These are phyloP conservation scores for Halocaridina rubra DNA, from an alignment of 2,888 invertebrate genomes.

Conservation along the genomic window DNA sequence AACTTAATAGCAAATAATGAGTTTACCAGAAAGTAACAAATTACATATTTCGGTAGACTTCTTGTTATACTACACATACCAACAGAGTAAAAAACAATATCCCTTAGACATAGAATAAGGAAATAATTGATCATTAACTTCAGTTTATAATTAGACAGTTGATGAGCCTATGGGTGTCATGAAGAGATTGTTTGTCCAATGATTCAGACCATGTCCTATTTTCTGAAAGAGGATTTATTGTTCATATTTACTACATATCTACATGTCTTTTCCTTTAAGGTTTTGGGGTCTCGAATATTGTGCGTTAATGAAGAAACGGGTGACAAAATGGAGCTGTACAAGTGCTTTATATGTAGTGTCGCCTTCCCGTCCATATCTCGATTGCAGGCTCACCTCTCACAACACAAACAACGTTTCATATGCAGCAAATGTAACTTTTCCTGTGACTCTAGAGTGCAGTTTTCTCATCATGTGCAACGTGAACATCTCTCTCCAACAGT, in stretches of 20 bases:
- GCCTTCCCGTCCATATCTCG: slow-evolving; percentile 50
- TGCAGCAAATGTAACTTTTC: slow-evolving; percentile 56
- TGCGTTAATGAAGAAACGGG: slow-evolving; percentile 56
- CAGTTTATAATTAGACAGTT: not conserved
- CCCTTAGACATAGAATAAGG: too few relatives aligned
- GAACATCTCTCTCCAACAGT: slow-evolving; percentile 40
- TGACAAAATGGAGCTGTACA: slow-evolving; percentile 58
- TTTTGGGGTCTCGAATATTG: slow-evolving; percentile 48
- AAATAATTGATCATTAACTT: not conserved
- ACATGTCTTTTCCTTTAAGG: too few relatives aligned
- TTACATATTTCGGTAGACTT: too few relatives aligned
- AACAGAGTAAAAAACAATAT: too few relatives aligned
- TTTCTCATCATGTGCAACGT: slow-evolving; percentile 54
- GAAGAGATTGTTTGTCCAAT: too few relatives aligned
- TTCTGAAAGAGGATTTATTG: too few relatives aligned
- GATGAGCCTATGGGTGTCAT: not conserved
- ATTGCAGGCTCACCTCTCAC: slow-evolving; percentile 51
- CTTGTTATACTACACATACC: too few relatives aligned
- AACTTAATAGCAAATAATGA: too few relatives aligned
- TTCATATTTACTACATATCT: too few relatives aligned
- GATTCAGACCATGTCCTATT: too few relatives aligned
- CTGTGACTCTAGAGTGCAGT: slow-evolving; percentile 51
- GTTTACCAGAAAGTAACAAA: too few relatives aligned
- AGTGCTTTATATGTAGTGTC: slow-evolving; percentile 53
- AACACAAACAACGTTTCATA: slow-evolving; percentile 50